A percentile compares a stretch with the other conserved stretches of the same genome.
Conservation (phyloP, 92 coral and sea anemone species). For the Epizoanthus scotinus region DNA sequence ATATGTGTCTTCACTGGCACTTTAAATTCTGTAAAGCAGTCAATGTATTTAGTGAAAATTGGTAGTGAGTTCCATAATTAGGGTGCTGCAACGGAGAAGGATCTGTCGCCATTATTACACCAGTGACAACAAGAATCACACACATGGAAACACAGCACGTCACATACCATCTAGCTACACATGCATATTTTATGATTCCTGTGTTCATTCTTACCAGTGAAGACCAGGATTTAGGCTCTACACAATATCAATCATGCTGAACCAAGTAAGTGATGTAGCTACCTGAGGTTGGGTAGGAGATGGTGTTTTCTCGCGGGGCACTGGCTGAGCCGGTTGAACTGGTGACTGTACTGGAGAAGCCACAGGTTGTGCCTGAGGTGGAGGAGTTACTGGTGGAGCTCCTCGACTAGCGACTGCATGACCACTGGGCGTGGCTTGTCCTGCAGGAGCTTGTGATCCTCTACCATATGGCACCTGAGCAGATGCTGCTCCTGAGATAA, state of each 20-base stretch:
- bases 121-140: too few species aligned
- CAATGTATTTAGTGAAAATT: too few species aligned
- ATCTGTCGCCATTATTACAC: too few species aligned
- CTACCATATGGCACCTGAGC: slow-evolving; percentile 35
- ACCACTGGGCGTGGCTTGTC: slow-evolving; percentile 13
- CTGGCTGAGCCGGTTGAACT: background rate
- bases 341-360: background rate
- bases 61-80: too few species aligned
- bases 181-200: too few species aligned
- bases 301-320: slow-evolving; percentile 30
- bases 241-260: background rate
- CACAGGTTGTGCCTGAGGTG: slow-evolving; percentile 15
- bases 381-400: background rate
- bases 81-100: too few species aligned
- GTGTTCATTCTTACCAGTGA: too few species aligned
- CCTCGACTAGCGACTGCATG: background rate
- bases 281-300: slow-evolving; percentile 27
- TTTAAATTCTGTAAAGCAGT: too few species aligned
- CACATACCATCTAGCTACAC: too few species aligned
- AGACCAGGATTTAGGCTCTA: background rate
- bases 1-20: too few species aligned
- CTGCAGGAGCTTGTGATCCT: slow-evolving; percentile 14
- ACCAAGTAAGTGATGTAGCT: background rate
- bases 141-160: too few species aligned
- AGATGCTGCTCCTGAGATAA: slow-evolving; percentile 1